phyloP scores from a whole-genome alignment of 2,797 vertebrate species.

The Sandelia bainsii region DNA sequence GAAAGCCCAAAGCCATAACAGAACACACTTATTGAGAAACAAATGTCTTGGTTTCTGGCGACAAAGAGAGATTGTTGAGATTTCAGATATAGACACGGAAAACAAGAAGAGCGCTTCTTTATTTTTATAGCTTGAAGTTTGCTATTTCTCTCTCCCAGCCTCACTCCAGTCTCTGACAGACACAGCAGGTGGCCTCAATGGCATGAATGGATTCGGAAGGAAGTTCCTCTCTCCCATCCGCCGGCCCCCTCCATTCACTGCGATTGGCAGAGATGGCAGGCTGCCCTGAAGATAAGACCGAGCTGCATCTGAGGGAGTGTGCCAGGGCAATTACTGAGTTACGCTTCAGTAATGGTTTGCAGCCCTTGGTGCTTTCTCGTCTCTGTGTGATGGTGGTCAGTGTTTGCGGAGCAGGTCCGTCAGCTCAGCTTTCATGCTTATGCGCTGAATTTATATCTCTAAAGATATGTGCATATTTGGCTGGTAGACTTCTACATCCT shows the following conservation, averaged over 20 bases:
- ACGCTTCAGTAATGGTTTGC: slow-evolving; percentile 55
- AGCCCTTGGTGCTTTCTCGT: slow-evolving; percentile 40
- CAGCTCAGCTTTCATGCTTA: not conserved
- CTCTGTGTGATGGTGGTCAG: slow-evolving; percentile 35
- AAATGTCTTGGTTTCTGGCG: slow-evolving; percentile 9
- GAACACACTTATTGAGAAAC: not conserved
- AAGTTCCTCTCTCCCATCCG: slow-evolving; percentile 69
- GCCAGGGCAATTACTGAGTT: slow-evolving; percentile 68
- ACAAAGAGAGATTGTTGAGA: not conserved
- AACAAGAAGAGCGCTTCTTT: slow-evolving; percentile 46
- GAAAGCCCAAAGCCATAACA: not conserved
- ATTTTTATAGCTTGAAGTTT: slow-evolving; percentile 60
- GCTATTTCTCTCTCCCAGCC: slow-evolving; percentile 58
- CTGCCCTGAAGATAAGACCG: slow-evolving; percentile 77
- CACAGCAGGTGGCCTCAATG: slow-evolving; percentile 84
- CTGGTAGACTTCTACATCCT: not conserved
- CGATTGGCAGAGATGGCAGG: slow-evolving; percentile 83
- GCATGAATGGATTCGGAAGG: slow-evolving; percentile 87
- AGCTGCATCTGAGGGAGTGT: slow-evolving; percentile 63
- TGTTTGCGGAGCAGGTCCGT: slow-evolving; percentile 35
- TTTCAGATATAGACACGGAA: slow-evolving; percentile 21
- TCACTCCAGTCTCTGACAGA: slow-evolving; percentile 79
- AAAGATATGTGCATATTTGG: not conserved
- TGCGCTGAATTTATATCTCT: slow-evolving; percentile 17
- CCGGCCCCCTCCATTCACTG: slow-evolving; percentile 56